Evolutionary conservation across 2,797 vertebrate species (phyloP).

Genomic region (Takifugu rubripes): DNA sequence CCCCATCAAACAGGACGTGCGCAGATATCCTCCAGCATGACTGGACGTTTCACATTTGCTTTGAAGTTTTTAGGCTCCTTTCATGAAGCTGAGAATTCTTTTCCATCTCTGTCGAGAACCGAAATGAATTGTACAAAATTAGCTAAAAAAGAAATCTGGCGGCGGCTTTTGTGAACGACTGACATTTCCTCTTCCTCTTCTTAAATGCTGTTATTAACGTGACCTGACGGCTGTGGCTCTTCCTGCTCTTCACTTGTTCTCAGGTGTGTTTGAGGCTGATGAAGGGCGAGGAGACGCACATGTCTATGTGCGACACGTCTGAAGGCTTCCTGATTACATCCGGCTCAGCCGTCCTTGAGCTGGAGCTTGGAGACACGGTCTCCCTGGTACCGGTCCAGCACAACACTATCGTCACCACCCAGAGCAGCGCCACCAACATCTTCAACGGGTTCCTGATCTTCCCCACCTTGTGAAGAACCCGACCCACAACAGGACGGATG

Average conservation of each 20-base stretch:
- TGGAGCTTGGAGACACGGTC: constrained; percentile 39
- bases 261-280: constrained; percentile 60
- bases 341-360: constrained; percentile 38
- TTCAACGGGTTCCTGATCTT: constrained; percentile 60
- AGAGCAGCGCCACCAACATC: constrained; percentile 27
- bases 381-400: constrained; percentile 16
- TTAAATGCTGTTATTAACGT: too few relatives aligned
- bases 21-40: too few relatives aligned
- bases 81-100: too few relatives aligned
- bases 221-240: not conserved
- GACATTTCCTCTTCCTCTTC: not conserved
- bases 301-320: constrained; percentile 21
- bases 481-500: not conserved
- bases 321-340: constrained; percentile 51
- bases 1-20: too few relatives aligned
- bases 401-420: constrained; percentile 12
- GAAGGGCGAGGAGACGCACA: constrained; percentile 12
- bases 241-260: not conserved
- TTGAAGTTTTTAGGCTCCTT: too few relatives aligned
- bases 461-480: constrained; percentile 17
- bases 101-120: too few relatives aligned
- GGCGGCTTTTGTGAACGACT: not conserved
- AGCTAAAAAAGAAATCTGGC: too few relatives aligned
- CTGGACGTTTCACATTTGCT: too few relatives aligned
- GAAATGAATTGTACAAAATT: too few relatives aligned